These are phyloP conservation scores for Amiota communis DNA, from an alignment of 2,888 invertebrate species.

Conservation along the genomic window DNA sequence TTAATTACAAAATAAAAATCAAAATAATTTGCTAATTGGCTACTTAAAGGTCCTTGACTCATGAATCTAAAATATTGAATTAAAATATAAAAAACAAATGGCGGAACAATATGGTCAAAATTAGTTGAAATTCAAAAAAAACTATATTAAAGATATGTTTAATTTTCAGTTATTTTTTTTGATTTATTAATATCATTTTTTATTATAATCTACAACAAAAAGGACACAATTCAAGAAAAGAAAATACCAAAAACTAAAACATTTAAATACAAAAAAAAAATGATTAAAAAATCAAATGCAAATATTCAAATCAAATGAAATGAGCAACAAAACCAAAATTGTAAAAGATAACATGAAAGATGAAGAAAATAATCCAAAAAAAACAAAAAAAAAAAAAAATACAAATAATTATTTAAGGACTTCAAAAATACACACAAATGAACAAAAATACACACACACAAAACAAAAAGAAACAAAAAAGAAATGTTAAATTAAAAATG, in stretches of 20 bases:
- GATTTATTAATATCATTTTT: too few relatives aligned
- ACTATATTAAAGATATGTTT: constrained; percentile 10
- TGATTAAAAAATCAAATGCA: constrained; percentile 21
- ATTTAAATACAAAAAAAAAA: constrained; percentile 12
- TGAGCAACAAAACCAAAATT: constrained; percentile 38
- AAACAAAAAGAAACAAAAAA: constrained; percentile 8
- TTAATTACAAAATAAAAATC: not conserved
- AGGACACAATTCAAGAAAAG: not conserved
- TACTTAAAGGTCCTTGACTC: constrained; percentile 9
- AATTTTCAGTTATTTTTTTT: too few relatives aligned
- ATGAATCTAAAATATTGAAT: not conserved
- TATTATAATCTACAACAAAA: too few relatives aligned
- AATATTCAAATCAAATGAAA: constrained; percentile 35
- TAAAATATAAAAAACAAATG: constrained; percentile 30
- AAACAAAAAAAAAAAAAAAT: constrained; percentile 35
- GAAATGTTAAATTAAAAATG: constrained; percentile 31
- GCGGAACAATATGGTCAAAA: constrained; percentile 40
- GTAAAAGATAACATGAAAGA: constrained; percentile 20
- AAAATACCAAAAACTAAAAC: constrained; percentile 24
- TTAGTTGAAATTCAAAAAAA: constrained; percentile 9
- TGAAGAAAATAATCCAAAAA: constrained; percentile 52
- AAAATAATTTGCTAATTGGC: constrained; percentile 13
- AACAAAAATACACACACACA: constrained; percentile 6
- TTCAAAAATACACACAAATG: not conserved
- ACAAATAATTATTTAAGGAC: constrained; percentile 4